A percentile compares a stretch with the other conserved stretches of the same genome.
phyloP scores from a whole-genome alignment of 64 coral and sea anemone species.

The Platygyra sinensis region DNA sequence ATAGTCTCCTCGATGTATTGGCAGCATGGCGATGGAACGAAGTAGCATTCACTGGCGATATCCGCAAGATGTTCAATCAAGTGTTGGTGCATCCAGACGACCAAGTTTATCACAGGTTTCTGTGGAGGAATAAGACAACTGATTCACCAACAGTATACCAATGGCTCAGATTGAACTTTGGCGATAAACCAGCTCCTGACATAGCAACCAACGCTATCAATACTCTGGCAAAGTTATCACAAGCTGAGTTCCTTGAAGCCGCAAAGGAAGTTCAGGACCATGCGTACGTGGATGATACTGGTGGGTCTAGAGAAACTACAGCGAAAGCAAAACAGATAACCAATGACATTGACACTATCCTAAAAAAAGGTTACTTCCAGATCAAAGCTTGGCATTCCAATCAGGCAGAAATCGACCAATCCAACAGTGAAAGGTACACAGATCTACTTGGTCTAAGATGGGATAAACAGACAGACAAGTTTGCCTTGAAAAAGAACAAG shows the following conservation, averaged over 20 bases:
- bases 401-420: too few species aligned
- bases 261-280: too few species aligned
- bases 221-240: too few species aligned
- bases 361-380: too few species aligned
- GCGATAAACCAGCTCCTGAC: constrained; percentile 74
- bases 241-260: too few species aligned
- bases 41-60: constrained; percentile 8
- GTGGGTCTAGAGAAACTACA: too few species aligned
- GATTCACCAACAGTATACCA: neutral
- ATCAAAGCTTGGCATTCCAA: too few species aligned
- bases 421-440: too few species aligned
- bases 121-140: neutral
- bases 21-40: constrained; percentile 16
- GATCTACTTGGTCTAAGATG: constrained; percentile 59
- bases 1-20: neutral
- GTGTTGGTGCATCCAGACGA: neutral
- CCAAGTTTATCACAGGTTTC: neutral
- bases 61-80: constrained; percentile 49
- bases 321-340: too few species aligned
- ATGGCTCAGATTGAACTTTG: constrained; percentile 30
- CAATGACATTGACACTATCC: too few species aligned
- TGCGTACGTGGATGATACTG: too few species aligned
- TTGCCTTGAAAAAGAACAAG: constrained; percentile 54
- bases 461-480: constrained; percentile 45
- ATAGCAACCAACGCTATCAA: constrained; percentile 54